Evolutionary conservation across 35 echinoderm and acorn worm species (phyloP).

Genomic region (Diadema setosum): DNA sequence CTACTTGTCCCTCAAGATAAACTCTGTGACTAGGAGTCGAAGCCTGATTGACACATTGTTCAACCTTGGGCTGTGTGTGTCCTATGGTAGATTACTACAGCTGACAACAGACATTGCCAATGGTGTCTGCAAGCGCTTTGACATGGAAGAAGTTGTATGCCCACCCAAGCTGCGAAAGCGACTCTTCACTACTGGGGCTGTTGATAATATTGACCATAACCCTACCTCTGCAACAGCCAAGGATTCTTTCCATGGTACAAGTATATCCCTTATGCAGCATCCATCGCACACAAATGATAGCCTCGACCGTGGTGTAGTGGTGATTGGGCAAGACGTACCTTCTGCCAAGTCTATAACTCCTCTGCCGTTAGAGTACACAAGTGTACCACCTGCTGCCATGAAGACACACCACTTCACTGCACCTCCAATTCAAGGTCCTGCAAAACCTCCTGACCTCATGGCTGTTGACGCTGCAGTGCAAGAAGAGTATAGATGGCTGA

Average conservation of each 20-base stretch:
- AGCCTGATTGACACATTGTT: slow-evolving; percentile 23
- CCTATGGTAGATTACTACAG: slow-evolving; percentile 48
- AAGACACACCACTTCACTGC: neutral
- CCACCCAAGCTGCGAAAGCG: slow-evolving; percentile 29
- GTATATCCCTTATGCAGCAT: neutral
- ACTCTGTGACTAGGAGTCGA: slow-evolving; percentile 19
- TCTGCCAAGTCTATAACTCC: neutral
- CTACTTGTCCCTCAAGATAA: slow-evolving; percentile 22
- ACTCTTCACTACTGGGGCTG: slow-evolving; percentile 59
- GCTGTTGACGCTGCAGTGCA: neutral
- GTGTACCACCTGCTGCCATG: neutral
- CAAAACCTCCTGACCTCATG: neutral
- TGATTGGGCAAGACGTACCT: neutral
- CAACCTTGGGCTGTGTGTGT: slow-evolving; percentile 27
- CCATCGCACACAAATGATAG: neutral
- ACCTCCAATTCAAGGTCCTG: neutral
- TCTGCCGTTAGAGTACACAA: neutral
- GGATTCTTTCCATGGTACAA: slow-evolving; percentile 71
- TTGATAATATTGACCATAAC: slow-evolving; percentile 77
- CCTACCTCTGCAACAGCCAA: slow-evolving; percentile 56
- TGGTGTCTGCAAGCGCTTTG: slow-evolving; percentile 43
- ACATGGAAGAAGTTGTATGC: slow-evolving; percentile 70
- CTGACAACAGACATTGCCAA: slow-evolving; percentile 46
- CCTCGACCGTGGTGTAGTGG: neutral
- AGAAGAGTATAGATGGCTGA: neutral